phyloP scores from a whole-genome alignment of 2,113 vertebrate genomes.

The Circaetus gallicus region DNA sequence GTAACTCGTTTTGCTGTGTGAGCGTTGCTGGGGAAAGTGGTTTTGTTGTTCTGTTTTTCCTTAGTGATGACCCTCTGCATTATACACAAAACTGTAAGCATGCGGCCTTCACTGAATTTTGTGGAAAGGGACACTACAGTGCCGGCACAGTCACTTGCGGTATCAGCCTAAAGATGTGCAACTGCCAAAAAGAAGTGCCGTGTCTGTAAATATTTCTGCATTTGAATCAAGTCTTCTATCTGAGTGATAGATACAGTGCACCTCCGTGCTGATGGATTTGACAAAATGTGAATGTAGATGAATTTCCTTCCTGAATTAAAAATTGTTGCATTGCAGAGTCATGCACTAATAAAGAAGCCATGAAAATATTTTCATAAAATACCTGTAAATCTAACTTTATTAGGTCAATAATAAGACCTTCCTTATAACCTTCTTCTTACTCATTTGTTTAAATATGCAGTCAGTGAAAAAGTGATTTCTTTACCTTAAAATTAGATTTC shows the following conservation, averaged over 20 bases:
- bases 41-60: neutral
- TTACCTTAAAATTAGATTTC: neutral
- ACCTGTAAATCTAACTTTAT: neutral
- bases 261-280: neutral
- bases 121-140: neutral
- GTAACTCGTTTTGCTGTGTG: neutral
- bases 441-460: neutral
- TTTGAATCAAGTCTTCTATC: neutral
- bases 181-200: rapidly evolving
- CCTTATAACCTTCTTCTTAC: neutral
- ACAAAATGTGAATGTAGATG: neutral
- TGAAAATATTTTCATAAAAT: neutral
- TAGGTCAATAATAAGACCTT: neutral
- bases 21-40: neutral
- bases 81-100: too few species aligned
- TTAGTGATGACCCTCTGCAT: neutral
- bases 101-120: neutral
- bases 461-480: neutral
- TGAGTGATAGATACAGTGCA: too few species aligned
- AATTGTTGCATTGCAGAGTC: neutral
- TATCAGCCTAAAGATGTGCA: neutral
- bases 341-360: neutral
- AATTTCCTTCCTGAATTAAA: neutral
- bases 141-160: rapidly evolving
- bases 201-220: neutral